These are phyloP conservation scores for Noctua janthina DNA, from an alignment of 2,888 invertebrate genomes.

Conservation along the genomic window DNA sequence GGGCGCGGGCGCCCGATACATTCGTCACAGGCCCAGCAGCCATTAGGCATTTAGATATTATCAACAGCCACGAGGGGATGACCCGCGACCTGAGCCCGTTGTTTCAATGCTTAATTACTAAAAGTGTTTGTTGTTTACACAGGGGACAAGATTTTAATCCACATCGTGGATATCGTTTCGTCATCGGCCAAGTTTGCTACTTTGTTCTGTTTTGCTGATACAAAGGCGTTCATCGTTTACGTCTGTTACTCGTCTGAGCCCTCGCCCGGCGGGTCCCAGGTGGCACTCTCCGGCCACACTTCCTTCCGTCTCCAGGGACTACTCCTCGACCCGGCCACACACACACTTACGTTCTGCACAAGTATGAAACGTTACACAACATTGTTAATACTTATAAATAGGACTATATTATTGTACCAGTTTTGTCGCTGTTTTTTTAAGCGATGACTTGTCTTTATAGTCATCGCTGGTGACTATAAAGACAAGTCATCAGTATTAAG, in stretches of 20 bases:
- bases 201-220: slow-evolving; percentile 61
- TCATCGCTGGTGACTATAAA: background rate
- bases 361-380: slow-evolving; percentile 48
- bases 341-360: slow-evolving; percentile 68
- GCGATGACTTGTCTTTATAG: background rate
- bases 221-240: slow-evolving; percentile 74
- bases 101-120: slow-evolving; percentile 89
- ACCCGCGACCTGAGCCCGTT: slow-evolving; percentile 87
- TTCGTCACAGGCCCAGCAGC: slow-evolving; percentile 91
- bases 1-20: slow-evolving; percentile 84
- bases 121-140: slow-evolving; percentile 86
- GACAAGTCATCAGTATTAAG: no score
- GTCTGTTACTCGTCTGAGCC: slow-evolving; percentile 78
- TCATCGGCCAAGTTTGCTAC: slow-evolving; percentile 62
- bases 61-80: slow-evolving; percentile 87
- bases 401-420: slow-evolving; percentile 6
- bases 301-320: slow-evolving; percentile 86
- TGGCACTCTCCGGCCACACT: slow-evolving; percentile 88
- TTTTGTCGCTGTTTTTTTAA: slow-evolving; percentile 22
- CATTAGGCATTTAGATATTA: slow-evolving; percentile 91
- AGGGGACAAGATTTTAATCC: slow-evolving; percentile 75
- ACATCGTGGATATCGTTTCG: slow-evolving; percentile 63
- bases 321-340: slow-evolving; percentile 82
- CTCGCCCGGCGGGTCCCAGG: slow-evolving; percentile 81
- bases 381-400: slow-evolving; percentile 24